These are phyloP conservation scores for Eucidaris tribuloides DNA, from an alignment of 35 echinoderm and acorn worm species.

Conservation along the genomic window DNA sequence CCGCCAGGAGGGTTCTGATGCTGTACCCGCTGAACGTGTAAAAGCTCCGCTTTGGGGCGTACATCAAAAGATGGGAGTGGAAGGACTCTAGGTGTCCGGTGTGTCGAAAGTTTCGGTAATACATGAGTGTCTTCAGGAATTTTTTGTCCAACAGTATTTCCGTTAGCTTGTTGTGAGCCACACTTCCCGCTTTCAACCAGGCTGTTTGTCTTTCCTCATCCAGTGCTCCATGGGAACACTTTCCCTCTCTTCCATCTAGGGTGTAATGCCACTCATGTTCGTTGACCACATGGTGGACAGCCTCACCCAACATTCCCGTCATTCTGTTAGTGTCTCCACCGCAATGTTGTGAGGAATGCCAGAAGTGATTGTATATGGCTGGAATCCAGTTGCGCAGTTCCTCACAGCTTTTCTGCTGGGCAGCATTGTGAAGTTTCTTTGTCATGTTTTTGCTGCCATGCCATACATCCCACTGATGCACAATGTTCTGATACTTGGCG, in stretches of 20 bases:
- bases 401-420: not conserved
- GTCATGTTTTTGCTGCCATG: constrained; percentile 39
- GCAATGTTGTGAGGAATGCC: not conserved
- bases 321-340: not conserved
- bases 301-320: not conserved
- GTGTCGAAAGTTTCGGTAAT: not conserved
- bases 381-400: constrained; percentile 30
- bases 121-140: constrained; percentile 14
- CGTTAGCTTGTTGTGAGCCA: not conserved
- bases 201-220: not conserved
- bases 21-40: not conserved
- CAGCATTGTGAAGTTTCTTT: not conserved
- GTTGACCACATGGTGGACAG: constrained; percentile 21
- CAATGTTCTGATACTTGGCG: not conserved
- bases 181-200: not conserved
- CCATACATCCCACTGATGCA: constrained; percentile 48
- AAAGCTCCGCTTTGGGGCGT: not conserved
- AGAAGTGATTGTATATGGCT: constrained; percentile 32
- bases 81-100: constrained; percentile 10
- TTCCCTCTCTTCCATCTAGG: not conserved
- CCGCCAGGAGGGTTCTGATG: not conserved
- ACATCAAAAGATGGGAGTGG: constrained; percentile 12
- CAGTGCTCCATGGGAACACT: not conserved
- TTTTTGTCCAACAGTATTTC: not conserved
- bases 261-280: constrained; percentile 46